phyloP scores from a whole-genome alignment of 1,140 invertebrate species.

The Ceratitis capitata region DNA sequence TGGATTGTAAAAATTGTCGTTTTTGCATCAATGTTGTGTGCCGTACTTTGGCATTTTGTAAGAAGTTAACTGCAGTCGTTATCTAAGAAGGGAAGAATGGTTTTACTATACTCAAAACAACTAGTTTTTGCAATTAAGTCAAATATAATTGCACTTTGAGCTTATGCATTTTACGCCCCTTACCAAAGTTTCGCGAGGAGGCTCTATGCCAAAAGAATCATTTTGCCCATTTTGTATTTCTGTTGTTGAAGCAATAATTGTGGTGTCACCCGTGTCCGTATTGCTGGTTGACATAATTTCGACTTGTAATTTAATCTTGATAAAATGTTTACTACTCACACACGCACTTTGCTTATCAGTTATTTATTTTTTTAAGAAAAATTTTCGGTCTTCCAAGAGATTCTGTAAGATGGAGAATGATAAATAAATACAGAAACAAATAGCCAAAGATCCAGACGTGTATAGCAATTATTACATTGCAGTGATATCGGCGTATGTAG shows the following conservation, averaged over 20 bases:
- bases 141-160: slow-evolving; percentile 32
- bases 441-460: background rate
- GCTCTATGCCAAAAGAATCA: slow-evolving; percentile 35
- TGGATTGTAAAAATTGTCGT: slow-evolving; percentile 80
- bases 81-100: slow-evolving; percentile 69
- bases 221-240: slow-evolving; percentile 45
- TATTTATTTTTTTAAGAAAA: background rate
- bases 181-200: slow-evolving; percentile 61
- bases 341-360: background rate
- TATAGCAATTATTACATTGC: background rate
- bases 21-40: slow-evolving; percentile 78
- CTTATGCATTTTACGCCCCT: background rate
- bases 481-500: background rate
- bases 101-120: background rate
- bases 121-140: background rate
- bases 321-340: background rate
- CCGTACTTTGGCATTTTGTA: slow-evolving; percentile 84
- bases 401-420: background rate
- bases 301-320: slow-evolving; percentile 60
- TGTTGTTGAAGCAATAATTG: slow-evolving; percentile 49
- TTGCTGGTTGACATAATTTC: slow-evolving; percentile 60
- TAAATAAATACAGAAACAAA: background rate
- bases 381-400: background rate
- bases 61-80: slow-evolving; percentile 84
- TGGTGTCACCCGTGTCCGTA: slow-evolving; percentile 62